Percentiles rank a stretch among this genome's conserved stretches.
phyloP scores from a whole-genome alignment of 2,797 vertebrate genomes.

The Microctenopoma lineatum region DNA sequence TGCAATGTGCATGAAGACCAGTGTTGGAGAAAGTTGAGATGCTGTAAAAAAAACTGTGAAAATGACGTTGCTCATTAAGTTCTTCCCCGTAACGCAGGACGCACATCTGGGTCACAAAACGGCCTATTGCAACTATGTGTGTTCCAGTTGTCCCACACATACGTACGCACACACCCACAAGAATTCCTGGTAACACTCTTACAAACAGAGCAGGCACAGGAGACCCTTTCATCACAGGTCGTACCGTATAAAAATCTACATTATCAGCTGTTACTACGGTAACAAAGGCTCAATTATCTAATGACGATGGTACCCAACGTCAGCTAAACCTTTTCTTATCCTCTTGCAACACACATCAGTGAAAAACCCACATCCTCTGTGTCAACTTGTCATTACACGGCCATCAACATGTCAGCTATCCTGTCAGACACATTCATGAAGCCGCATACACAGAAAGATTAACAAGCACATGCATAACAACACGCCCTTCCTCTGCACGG shows the following conservation, averaged over 20 bases:
- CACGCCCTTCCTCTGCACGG: conserved; percentile 63
- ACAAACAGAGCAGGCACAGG: conserved; percentile 14
- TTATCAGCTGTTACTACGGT: neutral
- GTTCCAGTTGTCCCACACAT: conserved; percentile 38
- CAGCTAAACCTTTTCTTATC: conserved; percentile 19
- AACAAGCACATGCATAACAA: conserved; percentile 6
- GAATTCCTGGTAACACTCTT: neutral
- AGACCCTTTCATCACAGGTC: conserved; percentile 7
- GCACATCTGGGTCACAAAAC: neutral
- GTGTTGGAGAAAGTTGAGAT: neutral
- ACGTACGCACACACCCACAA: too few relatives aligned
- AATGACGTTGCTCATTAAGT: neutral
- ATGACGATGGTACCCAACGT: conserved; percentile 12
- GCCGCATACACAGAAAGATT: conserved; percentile 7
- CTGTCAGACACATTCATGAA: conserved; percentile 20
- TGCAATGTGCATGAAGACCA: conserved; percentile 12
- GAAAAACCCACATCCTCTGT: conserved; percentile 78
- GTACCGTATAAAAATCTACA: neutral
- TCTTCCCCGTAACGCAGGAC: conserved; percentile 4
- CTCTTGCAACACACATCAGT: conserved; percentile 41
- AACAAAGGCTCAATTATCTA: conserved; percentile 11
- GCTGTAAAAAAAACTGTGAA: neutral
- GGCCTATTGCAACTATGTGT: conserved; percentile 19
- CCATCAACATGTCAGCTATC: conserved; percentile 66
- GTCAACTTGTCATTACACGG: conserved; percentile 54